Conservation (phyloP, 2,888 invertebrate species). For the Drosophila cyrtoloma region DNA sequence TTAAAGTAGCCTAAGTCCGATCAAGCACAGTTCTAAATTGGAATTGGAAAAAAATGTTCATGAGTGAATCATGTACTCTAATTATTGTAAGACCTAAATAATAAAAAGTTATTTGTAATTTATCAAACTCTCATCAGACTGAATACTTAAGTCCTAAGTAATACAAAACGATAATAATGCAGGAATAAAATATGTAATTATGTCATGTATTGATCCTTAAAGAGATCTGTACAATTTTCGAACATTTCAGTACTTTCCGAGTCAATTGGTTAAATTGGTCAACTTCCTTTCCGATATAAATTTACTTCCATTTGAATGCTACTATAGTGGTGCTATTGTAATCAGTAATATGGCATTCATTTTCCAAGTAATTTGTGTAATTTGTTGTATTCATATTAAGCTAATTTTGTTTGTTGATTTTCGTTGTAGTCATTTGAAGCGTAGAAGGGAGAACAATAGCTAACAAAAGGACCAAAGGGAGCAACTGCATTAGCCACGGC, state of each 20-base stretch:
- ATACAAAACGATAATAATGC: background rate
- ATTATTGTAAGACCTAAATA: background rate
- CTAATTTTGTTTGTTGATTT: constrained; percentile 35
- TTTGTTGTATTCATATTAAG: constrained; percentile 17
- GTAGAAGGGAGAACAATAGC: constrained; percentile 28
- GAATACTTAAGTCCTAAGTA: background rate
- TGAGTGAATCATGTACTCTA: background rate
- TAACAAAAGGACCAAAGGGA: constrained; percentile 10
- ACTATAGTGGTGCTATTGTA: background rate
- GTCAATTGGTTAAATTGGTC: background rate
- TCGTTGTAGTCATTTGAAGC: constrained; percentile 18
- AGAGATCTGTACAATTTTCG: background rate
- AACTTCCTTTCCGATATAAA: too few relatives aligned
- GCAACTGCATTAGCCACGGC: constrained; percentile 40
- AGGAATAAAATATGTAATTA: background rate
- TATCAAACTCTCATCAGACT: background rate
- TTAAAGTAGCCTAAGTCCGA: background rate
- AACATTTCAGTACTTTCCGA: background rate
- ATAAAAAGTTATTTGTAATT: background rate
- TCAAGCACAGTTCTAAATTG: background rate
- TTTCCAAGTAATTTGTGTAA: constrained; percentile 45
- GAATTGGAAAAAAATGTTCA: background rate
- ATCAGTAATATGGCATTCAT: constrained; percentile 17
- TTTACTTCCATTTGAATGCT: background rate
- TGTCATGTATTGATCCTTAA: background rate